These are phyloP conservation scores for Melinaea menophilus DNA, from an alignment of 2,888 invertebrate species.

Conservation along the genomic window DNA sequence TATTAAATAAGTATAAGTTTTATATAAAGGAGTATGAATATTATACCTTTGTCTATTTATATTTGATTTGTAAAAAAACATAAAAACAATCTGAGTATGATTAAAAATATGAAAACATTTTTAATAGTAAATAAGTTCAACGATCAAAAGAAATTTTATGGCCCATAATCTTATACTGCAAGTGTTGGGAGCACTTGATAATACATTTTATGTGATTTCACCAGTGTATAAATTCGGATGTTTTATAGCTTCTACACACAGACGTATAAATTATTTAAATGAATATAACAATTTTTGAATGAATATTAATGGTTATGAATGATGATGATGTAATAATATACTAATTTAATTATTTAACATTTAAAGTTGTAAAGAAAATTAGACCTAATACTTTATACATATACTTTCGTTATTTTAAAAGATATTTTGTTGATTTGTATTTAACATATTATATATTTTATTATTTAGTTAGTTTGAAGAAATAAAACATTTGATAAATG, in stretches of 20 bases:
- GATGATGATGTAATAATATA: too few relatives aligned
- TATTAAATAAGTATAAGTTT: too few relatives aligned
- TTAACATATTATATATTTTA: background rate
- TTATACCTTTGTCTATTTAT: too few relatives aligned
- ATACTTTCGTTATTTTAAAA: too few relatives aligned
- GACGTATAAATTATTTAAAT: background rate
- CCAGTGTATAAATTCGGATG: slow-evolving; percentile 51
- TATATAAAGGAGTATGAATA: too few relatives aligned
- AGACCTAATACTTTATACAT: too few relatives aligned
- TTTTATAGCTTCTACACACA: slow-evolving; percentile 39
- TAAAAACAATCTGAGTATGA: background rate
- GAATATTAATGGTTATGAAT: too few relatives aligned
- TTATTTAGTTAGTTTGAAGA: background rate
- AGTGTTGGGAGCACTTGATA: slow-evolving; percentile 52
- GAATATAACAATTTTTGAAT: too few relatives aligned
- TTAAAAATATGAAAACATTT: background rate
- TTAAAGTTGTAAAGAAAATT: too few relatives aligned
- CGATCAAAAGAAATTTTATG: slow-evolving; percentile 59
- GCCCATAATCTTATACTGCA: slow-evolving; percentile 57
- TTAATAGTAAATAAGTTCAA: slow-evolving; percentile 32
- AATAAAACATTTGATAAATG: background rate
- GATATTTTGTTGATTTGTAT: background rate
- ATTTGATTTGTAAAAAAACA: background rate
- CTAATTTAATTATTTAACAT: too few relatives aligned
- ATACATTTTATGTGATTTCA: slow-evolving; percentile 56